phyloP scores from a whole-genome alignment of 2,888 invertebrate species.

The Deroplatys truncata region DNA sequence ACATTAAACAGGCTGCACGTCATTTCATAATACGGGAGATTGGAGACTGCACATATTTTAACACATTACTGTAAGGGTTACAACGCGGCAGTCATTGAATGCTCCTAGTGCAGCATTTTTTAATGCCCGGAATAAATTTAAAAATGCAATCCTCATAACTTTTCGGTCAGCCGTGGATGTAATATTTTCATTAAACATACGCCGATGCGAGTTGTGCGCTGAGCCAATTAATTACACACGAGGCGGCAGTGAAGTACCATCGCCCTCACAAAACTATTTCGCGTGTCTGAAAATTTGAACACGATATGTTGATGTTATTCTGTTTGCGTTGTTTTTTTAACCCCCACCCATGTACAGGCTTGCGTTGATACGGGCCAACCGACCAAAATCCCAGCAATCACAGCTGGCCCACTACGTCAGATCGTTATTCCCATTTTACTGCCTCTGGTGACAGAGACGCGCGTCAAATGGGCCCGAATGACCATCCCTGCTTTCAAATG shows the following conservation, averaged over 20 bases:
- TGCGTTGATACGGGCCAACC: not conserved
- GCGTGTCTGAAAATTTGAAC: not conserved
- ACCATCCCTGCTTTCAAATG: not conserved
- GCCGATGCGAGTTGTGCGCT: not conserved
- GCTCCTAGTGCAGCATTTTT: not conserved
- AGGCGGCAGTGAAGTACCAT: not conserved
- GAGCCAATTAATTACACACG: not conserved
- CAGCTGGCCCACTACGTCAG: not conserved
- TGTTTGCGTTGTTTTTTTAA: not conserved
- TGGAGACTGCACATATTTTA: not conserved
- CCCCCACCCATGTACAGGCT: not conserved
- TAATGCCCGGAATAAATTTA: not conserved
- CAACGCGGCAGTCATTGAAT: not conserved
- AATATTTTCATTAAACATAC: not conserved
- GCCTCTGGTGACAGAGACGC: not conserved
- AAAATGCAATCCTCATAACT: not conserved
- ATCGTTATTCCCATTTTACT: not conserved
- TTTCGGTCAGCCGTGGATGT: not conserved
- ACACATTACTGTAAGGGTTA: not conserved
- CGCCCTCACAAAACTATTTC: not conserved
- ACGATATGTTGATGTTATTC: not conserved
- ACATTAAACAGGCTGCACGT: not conserved
- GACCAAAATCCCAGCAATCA: not conserved
- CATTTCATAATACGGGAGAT: not conserved
- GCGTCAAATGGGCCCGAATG: not conserved